Evolutionary conservation across 2,888 invertebrate species (phyloP), one percentile per base, ranked within the genome.

Genomic region (Mesoligia furuncula): DNA sequence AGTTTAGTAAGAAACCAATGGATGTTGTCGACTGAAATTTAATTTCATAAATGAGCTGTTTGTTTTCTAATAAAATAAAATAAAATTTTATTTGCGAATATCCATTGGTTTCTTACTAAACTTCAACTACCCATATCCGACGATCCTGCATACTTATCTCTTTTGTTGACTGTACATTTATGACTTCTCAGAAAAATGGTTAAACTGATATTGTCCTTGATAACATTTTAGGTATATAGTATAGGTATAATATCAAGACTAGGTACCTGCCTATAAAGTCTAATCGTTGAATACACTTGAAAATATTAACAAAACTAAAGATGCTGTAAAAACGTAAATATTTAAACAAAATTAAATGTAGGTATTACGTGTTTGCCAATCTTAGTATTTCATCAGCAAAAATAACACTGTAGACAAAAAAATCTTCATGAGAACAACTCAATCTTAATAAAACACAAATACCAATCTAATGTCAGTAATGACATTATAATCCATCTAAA

Each of bases 401-500:
- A 61, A 36, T 7, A 36, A 51, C 17, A 69, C 17, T 1, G 20
- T 51, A 71, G 2, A 36, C 42, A 70, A 9, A 76, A 54, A 64
- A 59, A 36, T 75, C 61, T 62, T 57, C 39, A 78, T 39, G 31
- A 82, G 72, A 72, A 75, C 54, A 75, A 64, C 42, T 70, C 65
- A 62, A 67, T 79, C 42, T 66, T 59, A 76, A 64, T 75, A 72
- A 72, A 72, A 54, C 45, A 72, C 20, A 72, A 70, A 73, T 68
- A 65, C 73, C 20, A 81, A 81, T 77, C 48, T 2, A 51, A 74
- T 51, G 31, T 39, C 77, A 81, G 36, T 73, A 74, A 80, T 75
- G 77, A 83, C 69, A 72, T 72, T 36, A 59, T 77, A 80, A 73
- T 74, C 15, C 4, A 57, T 70, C 74, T 27, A 74, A 74, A 79